A percentile compares a stretch with the other conserved stretches of the same genome.
Evolutionary conservation across 2,113 vertebrate genomes (phyloP).

Genomic region (Prietella phreatophila): DNA sequence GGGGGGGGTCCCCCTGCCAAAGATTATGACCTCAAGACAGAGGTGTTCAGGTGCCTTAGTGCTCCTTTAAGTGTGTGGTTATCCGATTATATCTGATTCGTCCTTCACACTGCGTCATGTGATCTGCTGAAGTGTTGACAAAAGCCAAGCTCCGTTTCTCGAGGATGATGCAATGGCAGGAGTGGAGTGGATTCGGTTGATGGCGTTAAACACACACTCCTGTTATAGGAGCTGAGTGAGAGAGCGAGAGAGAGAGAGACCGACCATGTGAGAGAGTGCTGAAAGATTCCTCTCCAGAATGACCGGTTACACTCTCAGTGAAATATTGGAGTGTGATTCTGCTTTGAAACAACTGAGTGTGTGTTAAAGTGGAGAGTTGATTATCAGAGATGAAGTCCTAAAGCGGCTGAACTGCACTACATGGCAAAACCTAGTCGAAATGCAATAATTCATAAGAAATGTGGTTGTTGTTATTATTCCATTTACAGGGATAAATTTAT

Average conservation of each 20-base stretch:
- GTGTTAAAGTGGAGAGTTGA: neutral
- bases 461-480: too few species aligned
- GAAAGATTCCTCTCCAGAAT: neutral
- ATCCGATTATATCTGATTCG: neutral
- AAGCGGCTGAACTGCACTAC: neutral
- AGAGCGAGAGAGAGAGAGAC: neutral
- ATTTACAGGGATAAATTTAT: too few species aligned
- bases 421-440: neutral
- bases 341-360: neutral
- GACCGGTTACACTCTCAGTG: constrained; percentile 2
- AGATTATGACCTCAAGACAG: constrained; percentile 1
- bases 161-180: constrained; percentile 60
- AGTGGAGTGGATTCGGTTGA: neutral
- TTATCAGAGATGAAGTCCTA: neutral
- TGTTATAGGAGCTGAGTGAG: constrained; percentile 23
- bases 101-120: constrained; percentile 47
- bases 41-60: neutral
- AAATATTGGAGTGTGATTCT: constrained; percentile 22
- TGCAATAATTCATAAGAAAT: neutral
- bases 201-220: constrained; percentile 1
- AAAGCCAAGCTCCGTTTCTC: constrained; percentile 58
- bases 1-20: too few species aligned
- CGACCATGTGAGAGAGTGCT: neutral
- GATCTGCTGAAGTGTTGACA: constrained; percentile 53
- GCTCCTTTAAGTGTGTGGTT: neutral